These are phyloP conservation scores for Lonchura striata DNA, from an alignment of 2,113 vertebrate genomes.

Conservation along the genomic window DNA sequence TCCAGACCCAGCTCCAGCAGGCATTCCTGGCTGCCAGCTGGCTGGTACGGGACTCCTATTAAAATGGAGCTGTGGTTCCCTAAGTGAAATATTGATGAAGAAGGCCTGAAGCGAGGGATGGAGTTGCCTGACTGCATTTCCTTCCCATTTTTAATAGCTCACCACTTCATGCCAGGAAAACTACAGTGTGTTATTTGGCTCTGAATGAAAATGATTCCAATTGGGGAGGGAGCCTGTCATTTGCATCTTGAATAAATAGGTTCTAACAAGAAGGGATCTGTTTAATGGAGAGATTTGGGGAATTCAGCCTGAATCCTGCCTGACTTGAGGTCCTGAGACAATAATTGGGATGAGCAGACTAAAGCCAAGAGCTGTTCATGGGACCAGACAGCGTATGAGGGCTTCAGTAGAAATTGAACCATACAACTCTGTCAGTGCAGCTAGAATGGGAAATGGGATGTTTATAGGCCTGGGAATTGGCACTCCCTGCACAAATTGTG, in stretches of 20 bases:
- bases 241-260: slow-evolving; percentile 60
- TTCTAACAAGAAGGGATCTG: slow-evolving; percentile 50
- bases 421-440: slow-evolving; percentile 46
- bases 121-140: slow-evolving; percentile 18
- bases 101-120: slow-evolving; percentile 37
- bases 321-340: slow-evolving; percentile 44
- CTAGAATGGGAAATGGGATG: slow-evolving; percentile 34
- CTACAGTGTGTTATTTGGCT: slow-evolving; percentile 35
- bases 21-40: background rate
- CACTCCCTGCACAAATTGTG: slow-evolving; percentile 15
- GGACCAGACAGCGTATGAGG: slow-evolving; percentile 31
- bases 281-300: slow-evolving; percentile 57
- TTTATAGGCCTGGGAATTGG: slow-evolving; percentile 58
- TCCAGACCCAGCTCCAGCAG: background rate
- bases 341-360: slow-evolving; percentile 48
- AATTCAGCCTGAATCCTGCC: slow-evolving; percentile 34
- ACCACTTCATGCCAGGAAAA: background rate
- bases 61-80: background rate
- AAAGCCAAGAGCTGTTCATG: slow-evolving; percentile 37
- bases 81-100: slow-evolving; percentile 59
- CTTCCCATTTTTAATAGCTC: slow-evolving; percentile 54
- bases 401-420: slow-evolving; percentile 47
- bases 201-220: slow-evolving; percentile 31
- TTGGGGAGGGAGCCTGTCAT: slow-evolving; percentile 36
- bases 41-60: background rate